Base-by-base conservation (phyloP, 2,113 vertebrate species). In the Camelus bactrianus region DNA sequence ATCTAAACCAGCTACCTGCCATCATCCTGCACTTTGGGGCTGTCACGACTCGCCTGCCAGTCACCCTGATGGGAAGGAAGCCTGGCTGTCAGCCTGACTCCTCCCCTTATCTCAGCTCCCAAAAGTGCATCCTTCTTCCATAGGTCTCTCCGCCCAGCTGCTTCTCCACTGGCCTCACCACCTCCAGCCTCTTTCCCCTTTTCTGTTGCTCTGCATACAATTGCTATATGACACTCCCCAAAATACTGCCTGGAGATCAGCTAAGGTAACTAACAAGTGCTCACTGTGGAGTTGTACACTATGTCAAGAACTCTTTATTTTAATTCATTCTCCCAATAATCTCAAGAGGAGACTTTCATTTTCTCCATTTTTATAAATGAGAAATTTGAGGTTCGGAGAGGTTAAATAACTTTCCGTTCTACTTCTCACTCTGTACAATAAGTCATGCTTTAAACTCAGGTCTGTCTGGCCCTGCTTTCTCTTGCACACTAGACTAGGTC, bases 361-460 rank as follows among this genome's bases (percentile, higher is more conserved):
- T 88, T 93, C 30, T 62, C 67, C 58, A 24, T 72, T 76, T 82
- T 82, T 77, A 73, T 38, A 92, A 56, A 90, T 13, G 56, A 93
- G 79, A 79, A 77, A 79, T 67, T 11, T 30, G 67, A 83, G 28
- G 48, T 72, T 90, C 10, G 5, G 38, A 64, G 88, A 64, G 17
- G 46, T 91, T 81, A 70, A 86, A n/a, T 73, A 75, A 89, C 20
- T 94, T 95, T 65, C 52, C 9, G 32, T 70, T 92, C 69, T 81
- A 8, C 58, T 38, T 69, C 50, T 67, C 64, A 52, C 17, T 73
- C 48, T 14, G 12, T 30, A 72, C 10, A n/a, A 2, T 17, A 69
- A 46, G 22, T 88, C 35, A 30, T 28, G n/a, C 38, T 67, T 95
- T 89, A 72, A 90, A 60, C 35, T 88, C 52, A 65, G 9, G 35